These are phyloP conservation scores for Cataglyphis hispanica DNA, from an alignment of 1,140 invertebrate genomes.

Conservation along the genomic window DNA sequence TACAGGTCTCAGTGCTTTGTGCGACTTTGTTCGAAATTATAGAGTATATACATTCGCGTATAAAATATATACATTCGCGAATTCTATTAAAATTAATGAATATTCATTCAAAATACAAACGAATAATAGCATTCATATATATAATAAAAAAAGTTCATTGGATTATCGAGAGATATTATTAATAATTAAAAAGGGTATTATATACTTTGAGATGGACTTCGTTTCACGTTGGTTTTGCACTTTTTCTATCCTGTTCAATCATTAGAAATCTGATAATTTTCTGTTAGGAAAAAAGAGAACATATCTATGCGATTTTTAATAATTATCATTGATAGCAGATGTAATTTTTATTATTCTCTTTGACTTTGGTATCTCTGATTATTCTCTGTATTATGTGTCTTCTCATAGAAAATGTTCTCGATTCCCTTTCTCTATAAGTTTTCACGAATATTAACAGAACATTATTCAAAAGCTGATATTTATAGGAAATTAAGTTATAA, in stretches of 20 bases:
- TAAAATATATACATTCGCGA: constrained; percentile 47
- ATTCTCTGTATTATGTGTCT: not conserved
- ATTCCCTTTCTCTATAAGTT: not conserved
- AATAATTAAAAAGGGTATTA: constrained; percentile 49
- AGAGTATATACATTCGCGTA: too few species aligned
- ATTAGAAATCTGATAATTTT: constrained; percentile 23
- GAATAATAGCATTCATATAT: not conserved
- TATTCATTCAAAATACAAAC: too few species aligned
- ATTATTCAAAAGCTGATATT: not conserved
- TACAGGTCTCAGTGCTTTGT: not conserved
- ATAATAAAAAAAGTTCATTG: constrained; percentile 43
- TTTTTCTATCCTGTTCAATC: not conserved
- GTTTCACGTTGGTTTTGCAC: not conserved
- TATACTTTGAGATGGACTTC: constrained; percentile 31
- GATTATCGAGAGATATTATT: constrained; percentile 20
- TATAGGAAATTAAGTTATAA: not conserved
- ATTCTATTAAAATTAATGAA: constrained; percentile 39
- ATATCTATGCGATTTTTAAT: constrained; percentile 8
- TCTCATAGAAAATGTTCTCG: not conserved
- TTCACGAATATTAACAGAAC: not conserved
- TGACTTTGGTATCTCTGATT: not conserved
- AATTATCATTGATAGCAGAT: not conserved
- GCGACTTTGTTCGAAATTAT: constrained; percentile 23
- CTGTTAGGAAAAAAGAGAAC: constrained; percentile 3
- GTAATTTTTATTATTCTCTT: not conserved